Percentiles rank a stretch among this genome's conserved stretches.
phyloP scores from a whole-genome alignment of 2,888 invertebrate species.

The Fissipunctia ypsillon region DNA sequence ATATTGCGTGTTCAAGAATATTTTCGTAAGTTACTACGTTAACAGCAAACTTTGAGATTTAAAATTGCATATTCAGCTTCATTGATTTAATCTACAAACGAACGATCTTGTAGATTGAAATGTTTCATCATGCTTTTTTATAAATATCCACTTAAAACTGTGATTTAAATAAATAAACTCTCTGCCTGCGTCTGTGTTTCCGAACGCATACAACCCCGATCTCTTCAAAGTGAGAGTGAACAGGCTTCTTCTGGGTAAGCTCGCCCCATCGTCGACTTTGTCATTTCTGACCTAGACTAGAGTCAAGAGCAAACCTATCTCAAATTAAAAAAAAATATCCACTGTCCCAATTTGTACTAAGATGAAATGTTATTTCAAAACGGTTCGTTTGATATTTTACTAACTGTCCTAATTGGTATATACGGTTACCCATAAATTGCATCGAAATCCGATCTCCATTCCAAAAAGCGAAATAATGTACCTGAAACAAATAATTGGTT shows the following conservation, averaged over 20 bases:
- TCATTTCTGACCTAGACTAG: no score
- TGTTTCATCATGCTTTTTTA: background rate
- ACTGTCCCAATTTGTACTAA: background rate
- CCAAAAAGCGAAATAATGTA: conserved; percentile 27
- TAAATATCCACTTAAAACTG: background rate
- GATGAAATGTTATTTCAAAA: background rate
- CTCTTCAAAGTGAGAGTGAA: no score
- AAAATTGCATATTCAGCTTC: background rate
- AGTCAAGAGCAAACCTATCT: no score
- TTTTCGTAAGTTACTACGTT: background rate
- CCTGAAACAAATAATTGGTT: conserved; percentile 55
- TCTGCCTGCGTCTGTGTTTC: no score
- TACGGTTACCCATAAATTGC: conserved; percentile 49
- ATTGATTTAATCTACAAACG: background rate
- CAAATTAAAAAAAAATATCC: no score
- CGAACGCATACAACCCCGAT: no score
- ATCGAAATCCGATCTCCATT: conserved; percentile 18
- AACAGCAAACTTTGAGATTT: background rate
- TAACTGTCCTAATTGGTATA: conserved; percentile 23
- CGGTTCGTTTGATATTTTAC: background rate
- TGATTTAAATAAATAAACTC: conserved; percentile 4
- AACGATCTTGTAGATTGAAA: background rate
- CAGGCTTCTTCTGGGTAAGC: no score
- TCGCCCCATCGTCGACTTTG: no score
- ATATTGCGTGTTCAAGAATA: conserved; percentile 8